These are phyloP conservation scores for Nibea albiflora DNA, from an alignment of 2,113 vertebrate genomes.

Conservation along the genomic window DNA sequence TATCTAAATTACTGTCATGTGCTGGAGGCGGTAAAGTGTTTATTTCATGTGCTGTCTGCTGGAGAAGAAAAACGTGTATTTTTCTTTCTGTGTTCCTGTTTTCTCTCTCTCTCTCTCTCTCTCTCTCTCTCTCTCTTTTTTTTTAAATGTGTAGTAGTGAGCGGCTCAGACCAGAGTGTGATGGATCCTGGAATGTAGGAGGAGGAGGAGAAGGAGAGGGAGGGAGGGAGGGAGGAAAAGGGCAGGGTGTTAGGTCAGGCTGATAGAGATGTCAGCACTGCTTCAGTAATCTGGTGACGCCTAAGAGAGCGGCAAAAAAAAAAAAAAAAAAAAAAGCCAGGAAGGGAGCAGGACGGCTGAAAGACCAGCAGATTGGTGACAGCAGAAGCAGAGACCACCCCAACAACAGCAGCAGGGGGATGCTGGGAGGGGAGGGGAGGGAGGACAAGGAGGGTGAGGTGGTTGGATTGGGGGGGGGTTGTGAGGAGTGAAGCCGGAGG, in stretches of 20 bases:
- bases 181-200: slow-evolving; percentile 67
- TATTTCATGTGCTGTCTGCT: slow-evolving; percentile 20
- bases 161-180: slow-evolving; percentile 56
- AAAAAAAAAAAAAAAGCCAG: slow-evolving; percentile 8
- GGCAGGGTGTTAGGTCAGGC: slow-evolving; percentile 73
- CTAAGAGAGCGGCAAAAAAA: slow-evolving; percentile 41
- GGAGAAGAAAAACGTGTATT: neutral
- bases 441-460: neutral
- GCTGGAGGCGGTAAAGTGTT: slow-evolving; percentile 36
- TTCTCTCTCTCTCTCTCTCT: no score
- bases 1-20: slow-evolving; percentile 47
- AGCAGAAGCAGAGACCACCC: slow-evolving; percentile 79
- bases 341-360: slow-evolving; percentile 57
- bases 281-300: slow-evolving; percentile 80
- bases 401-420: slow-evolving; percentile 77
- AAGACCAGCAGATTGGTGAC: slow-evolving; percentile 76
- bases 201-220: slow-evolving; percentile 30
- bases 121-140: no score
- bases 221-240: slow-evolving; percentile 44
- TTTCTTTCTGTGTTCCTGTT: slow-evolving; percentile 19
- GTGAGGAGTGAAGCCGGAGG: slow-evolving; percentile 43
- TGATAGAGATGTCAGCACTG: slow-evolving; percentile 82
- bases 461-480: neutral
- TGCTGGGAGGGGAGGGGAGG: slow-evolving; percentile 51
- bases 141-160: neutral